Percentiles rank a stretch among this genome's conserved stretches.
Conservation (phyloP, 2,797 vertebrate species). For the Bovichtus diacanthus region DNA sequence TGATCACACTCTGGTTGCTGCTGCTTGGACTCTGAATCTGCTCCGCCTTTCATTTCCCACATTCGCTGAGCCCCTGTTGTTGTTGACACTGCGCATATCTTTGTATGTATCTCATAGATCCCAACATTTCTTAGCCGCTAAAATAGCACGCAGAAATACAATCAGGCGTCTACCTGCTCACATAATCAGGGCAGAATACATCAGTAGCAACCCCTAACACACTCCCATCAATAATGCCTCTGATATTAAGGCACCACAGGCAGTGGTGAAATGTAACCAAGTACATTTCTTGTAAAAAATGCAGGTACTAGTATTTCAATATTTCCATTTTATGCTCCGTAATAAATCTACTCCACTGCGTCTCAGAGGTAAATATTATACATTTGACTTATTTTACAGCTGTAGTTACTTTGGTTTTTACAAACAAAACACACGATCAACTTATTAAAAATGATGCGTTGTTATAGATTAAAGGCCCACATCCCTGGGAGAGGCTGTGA, state of each 20-base stretch:
- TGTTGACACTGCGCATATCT: not conserved
- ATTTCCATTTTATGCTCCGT: too few relatives aligned
- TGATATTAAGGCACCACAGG: not conserved
- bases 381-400: too few relatives aligned
- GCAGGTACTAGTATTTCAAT: too few relatives aligned
- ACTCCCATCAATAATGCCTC: not conserved
- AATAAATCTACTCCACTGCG: not conserved
- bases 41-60: slow-evolving; percentile 1
- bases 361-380: not conserved
- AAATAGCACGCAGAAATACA: not conserved
- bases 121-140: not conserved
- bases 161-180: not conserved
- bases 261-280: too few relatives aligned
- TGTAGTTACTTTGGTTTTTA: too few relatives aligned
- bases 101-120: not conserved
- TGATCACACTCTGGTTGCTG: slow-evolving; percentile 7
- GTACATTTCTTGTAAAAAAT: too few relatives aligned
- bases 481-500: not conserved
- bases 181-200: not conserved
- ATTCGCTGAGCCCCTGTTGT: not conserved
- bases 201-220: not conserved
- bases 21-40: not conserved
- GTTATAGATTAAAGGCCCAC: not conserved
- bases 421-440: not conserved
- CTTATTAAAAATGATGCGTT: not conserved